phyloP scores from a whole-genome alignment of 2,888 invertebrate genomes.

The Papilio protenor region DNA sequence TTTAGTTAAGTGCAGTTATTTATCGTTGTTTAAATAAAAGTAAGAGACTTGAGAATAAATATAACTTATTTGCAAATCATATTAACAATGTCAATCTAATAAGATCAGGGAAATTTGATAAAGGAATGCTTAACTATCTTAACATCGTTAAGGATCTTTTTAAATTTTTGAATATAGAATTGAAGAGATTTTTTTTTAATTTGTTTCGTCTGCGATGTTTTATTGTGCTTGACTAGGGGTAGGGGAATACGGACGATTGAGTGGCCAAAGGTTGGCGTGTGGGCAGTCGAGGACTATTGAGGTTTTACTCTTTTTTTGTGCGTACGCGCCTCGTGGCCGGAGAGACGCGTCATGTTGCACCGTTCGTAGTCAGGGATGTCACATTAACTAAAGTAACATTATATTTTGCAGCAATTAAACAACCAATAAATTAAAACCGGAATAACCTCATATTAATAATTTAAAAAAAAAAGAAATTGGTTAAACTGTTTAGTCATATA shows the following conservation, averaged over 20 bases:
- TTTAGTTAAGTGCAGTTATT: neutral
- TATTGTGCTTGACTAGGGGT: conserved; percentile 59
- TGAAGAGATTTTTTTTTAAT: conserved; percentile 3
- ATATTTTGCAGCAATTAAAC: neutral
- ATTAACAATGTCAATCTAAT: neutral
- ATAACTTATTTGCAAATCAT: neutral
- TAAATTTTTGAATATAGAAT: neutral
- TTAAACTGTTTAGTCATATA: neutral
- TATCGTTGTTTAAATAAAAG: neutral
- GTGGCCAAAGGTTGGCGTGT: conserved; percentile 81
- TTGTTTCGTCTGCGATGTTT: conserved; percentile 57
- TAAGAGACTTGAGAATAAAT: neutral
- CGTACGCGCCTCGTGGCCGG: conserved; percentile 61
- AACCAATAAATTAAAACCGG: neutral
- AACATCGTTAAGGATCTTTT: neutral
- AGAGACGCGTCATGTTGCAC: conserved; percentile 43
- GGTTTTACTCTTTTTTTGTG: conserved; percentile 71
- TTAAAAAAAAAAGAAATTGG: neutral
- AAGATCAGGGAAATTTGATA: neutral
- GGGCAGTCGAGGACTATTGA: conserved; percentile 81
- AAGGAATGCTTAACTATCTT: neutral
- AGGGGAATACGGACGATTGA: conserved; percentile 76
- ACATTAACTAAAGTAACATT: neutral
- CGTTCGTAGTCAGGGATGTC: conserved; percentile 43
- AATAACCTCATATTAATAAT: no score